Evolutionary conservation across 1,140 invertebrate species (phyloP), one percentile per base, ranked within the genome.

Genomic region (Phortica variegata): DNA sequence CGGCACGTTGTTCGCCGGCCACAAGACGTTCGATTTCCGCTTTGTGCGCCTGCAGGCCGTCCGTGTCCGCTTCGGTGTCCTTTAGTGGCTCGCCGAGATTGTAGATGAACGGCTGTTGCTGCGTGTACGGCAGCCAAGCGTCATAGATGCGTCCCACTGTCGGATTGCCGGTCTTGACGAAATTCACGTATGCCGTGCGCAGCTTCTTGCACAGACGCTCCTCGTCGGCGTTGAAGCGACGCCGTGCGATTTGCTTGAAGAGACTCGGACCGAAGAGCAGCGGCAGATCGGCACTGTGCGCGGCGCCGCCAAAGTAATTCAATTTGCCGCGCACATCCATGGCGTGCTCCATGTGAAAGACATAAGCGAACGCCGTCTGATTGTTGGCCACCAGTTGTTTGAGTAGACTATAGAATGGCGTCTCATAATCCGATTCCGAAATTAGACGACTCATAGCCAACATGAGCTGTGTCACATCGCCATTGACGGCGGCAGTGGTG

Each of bases 211-310:
- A 84, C 7, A 85, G 66, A 44, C 78, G 70, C 45, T 83, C 82
- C 65, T 87, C 84, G 16, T 78, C 76, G 19, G 68, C 56, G 17
- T 77, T 81, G 18, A 84, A 79, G 15, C 81, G 65, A 34, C 83
- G 73, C 23, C 83, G 76, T 2, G 80, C 78, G 47, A 83, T 69
- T 73, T 84, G 82, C 43, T 84, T 80, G 51, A 85, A 82, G 6
- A 85, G 66, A 12, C 81, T 77, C 19, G 85, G 83, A 12, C 86
- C 86, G 43, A 87, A 78, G 16, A 87, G 61, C 18, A 85, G 79
- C 3, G 86, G 71, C 43, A 87, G 71, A 58, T 87, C 85, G 0
- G 83, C 77, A 19, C 83, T 82, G 58, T 86, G 83, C 1, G 79
- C 78, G 16, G 84, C 81, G 17, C 74, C 72, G 0, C 73, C 68